phyloP scores from a whole-genome alignment of 2,113 vertebrate genomes.

The Peromyscus polionotus region DNA sequence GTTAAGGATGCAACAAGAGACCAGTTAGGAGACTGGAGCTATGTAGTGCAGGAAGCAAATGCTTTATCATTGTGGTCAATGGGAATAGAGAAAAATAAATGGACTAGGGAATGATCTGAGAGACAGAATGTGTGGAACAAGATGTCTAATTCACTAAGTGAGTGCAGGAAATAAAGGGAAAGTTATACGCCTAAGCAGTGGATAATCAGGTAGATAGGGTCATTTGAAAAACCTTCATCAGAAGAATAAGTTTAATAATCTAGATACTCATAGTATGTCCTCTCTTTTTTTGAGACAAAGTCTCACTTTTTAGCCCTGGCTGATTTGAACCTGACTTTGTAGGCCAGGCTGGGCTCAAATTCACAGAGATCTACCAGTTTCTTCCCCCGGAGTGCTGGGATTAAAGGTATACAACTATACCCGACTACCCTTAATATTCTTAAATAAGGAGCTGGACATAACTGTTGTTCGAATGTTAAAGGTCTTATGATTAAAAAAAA shows the following conservation, averaged over 20 bases:
- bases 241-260: slow-evolving; percentile 15
- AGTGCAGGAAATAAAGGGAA: background rate
- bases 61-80: background rate
- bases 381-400: background rate
- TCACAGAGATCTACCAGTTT: background rate
- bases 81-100: background rate
- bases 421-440: background rate
- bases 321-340: background rate
- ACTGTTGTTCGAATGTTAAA: too few relatives aligned
- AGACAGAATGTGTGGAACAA: background rate
- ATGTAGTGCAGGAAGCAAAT: background rate
- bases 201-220: background rate
- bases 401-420: background rate
- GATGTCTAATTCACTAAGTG: background rate
- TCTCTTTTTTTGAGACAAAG: background rate
- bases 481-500: too few relatives aligned
- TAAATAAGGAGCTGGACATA: background rate
- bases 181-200: background rate
- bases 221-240: background rate
- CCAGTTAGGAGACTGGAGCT: background rate
- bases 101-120: background rate
- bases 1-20: background rate
- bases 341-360: background rate
- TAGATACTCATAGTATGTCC: background rate
- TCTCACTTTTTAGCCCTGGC: background rate